These are phyloP conservation scores for Choristoneura rosaceana DNA, from an alignment of 2,888 invertebrate species.

Conservation along the genomic window DNA sequence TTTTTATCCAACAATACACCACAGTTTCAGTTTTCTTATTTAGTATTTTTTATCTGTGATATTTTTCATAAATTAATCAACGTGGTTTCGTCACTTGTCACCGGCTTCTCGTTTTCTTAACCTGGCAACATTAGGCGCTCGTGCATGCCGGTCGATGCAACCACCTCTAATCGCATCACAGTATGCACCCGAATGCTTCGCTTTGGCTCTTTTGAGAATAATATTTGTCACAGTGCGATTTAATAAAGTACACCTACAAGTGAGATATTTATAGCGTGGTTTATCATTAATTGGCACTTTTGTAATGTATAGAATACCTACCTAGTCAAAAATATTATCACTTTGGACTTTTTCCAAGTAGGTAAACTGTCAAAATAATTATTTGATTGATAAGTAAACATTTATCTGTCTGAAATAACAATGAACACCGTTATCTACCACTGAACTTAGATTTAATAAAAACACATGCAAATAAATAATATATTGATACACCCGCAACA, in stretches of 20 bases:
- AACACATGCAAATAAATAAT: no score
- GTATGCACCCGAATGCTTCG: conserved; percentile 34
- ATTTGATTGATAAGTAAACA: no score
- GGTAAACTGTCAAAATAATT: not conserved
- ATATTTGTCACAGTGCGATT: not conserved
- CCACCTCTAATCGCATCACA: conserved; percentile 39
- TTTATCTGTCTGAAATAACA: no score
- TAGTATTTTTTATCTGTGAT: no score
- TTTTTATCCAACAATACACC: no score
- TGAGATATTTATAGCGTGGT: not conserved
- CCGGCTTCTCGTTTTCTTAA: not conserved
- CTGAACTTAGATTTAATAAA: no score
- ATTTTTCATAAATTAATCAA: no score
- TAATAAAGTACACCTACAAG: not conserved
- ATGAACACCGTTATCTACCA: no score
- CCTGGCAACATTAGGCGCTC: conserved; percentile 41
- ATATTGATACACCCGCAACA: no score
- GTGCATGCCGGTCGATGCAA: conserved; percentile 52
- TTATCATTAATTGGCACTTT: not conserved
- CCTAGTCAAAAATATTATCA: not conserved
- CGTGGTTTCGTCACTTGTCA: no score
- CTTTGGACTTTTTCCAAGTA: not conserved
- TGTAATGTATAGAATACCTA: no score
- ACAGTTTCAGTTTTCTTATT: no score
- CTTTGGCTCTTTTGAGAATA: not conserved